Conservation (phyloP, 1,140 invertebrate species). For the Eriocheir sinensis region DNA sequence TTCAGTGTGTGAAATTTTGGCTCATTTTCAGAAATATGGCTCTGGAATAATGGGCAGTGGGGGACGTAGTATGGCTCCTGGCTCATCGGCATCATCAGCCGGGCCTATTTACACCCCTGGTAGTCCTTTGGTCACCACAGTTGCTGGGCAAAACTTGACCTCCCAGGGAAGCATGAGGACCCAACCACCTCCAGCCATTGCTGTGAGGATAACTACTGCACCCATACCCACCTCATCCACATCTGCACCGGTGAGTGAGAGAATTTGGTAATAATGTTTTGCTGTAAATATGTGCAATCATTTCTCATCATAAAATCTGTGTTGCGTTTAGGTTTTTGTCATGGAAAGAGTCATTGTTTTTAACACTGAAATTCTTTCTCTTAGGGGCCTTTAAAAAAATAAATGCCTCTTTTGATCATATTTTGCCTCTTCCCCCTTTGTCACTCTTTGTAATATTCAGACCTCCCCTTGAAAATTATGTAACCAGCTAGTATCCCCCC, state of each 20-base stretch:
- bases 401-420: too few relatives aligned
- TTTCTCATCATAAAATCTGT: too few relatives aligned
- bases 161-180: constrained; percentile 62
- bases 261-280: not conserved
- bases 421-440: too few relatives aligned
- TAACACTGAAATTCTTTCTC: too few relatives aligned
- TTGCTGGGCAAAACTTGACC: constrained; percentile 39
- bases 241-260: constrained; percentile 42
- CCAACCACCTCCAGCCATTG: constrained; percentile 52
- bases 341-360: too few relatives aligned
- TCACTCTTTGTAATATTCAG: too few relatives aligned
- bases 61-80: constrained; percentile 50
- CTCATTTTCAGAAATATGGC: constrained; percentile 61
- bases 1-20: not conserved
- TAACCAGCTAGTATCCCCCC: too few relatives aligned
- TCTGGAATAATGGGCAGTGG: constrained; percentile 36
- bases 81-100: constrained; percentile 6
- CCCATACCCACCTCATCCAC: constrained; percentile 45
- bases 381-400: too few relatives aligned
- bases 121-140: constrained; percentile 49
- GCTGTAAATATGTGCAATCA: too few relatives aligned
- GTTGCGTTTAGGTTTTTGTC: too few relatives aligned
- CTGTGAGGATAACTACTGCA: constrained; percentile 70
- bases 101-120: constrained; percentile 56
- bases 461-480: too few relatives aligned